A percentile compares a stretch with the other conserved stretches of the same genome.
Conservation (phyloP, 1,140 invertebrate genomes). For the Aphaenogaster rudis region DNA sequence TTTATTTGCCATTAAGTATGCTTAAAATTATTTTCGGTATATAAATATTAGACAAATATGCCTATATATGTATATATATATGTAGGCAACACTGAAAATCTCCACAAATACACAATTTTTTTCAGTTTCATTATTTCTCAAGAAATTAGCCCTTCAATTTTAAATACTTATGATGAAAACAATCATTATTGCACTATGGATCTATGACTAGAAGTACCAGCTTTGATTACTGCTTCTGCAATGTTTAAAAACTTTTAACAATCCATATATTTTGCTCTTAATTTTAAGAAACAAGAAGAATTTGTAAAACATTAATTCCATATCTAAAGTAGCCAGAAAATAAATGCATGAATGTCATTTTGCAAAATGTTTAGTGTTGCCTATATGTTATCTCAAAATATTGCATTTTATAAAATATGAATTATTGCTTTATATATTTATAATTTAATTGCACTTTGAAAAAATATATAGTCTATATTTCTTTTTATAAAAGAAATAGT, state of each 20-base stretch:
- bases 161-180: slow-evolving; percentile 6
- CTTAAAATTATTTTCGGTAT: slow-evolving; percentile 15
- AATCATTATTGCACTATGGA: not conserved
- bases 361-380: not conserved
- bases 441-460: slow-evolving; percentile 56
- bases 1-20: not conserved
- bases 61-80: not conserved
- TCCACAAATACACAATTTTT: not conserved
- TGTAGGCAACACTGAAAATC: not conserved
- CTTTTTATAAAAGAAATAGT: not conserved
- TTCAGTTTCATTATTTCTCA: not conserved
- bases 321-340: not conserved
- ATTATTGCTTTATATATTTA: slow-evolving; percentile 28
- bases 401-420: slow-evolving; percentile 40
- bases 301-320: not conserved
- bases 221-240: not conserved
- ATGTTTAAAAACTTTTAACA: not conserved
- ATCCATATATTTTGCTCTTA: not conserved
- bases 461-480: slow-evolving; percentile 7
- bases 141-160: not conserved
- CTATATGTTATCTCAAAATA: slow-evolving; percentile 16
- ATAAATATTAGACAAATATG: slow-evolving; percentile 29
- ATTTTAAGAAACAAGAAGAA: not conserved
- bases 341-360: not conserved
- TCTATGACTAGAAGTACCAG: not conserved